Evolutionary conservation across 1,140 invertebrate genomes (phyloP), one percentile per base, ranked within the genome.

Genomic region (Oryzaephilus surinamensis): DNA sequence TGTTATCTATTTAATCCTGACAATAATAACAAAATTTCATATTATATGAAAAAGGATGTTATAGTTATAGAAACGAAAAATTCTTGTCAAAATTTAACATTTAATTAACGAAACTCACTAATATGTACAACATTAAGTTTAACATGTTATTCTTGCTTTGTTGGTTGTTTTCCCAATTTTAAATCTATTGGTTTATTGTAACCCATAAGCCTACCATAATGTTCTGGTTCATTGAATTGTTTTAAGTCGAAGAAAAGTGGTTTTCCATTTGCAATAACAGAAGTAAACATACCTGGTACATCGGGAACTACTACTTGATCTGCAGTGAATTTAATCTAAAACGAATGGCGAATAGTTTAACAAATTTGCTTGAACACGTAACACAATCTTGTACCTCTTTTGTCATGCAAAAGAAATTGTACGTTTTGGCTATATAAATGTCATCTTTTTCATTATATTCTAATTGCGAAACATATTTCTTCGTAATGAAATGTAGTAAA

Each of bases 141-240:
- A n/a, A n/a, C n/a, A n/a, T n/a, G n/a, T n/a, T n/a, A n/a, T n/a
- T n/a, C n/a, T n/a, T n/a, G n/a, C n/a, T n/a, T n/a, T n/a, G n/a
- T n/a, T n/a, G n/a, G n/a, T n/a, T n/a, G n/a, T n/a, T n/a, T n/a
- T n/a, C n/a, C n/a, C n/a, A 81, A 49, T 63, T 80, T 77, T 38
- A 88, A 82, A 62, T 93, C 81, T 21, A 92, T 66, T 5, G 88
- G 89, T 61, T 91, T 86, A 54, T 96, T 87, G 59, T 81, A 93
- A 2, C 86, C 87, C 81, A 95, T 88, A 27, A 96, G 75, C 51
- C 75, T 77, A 20, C 72, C 75, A 66, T 86, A 94, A 60, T 91
- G 79, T 37, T 72, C 55, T 0, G 74, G 66, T 46, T 84, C 70
- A 5, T 66, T 58, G 50, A 94, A 93, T 10, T 69, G 55, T 2